Base-by-base conservation (phyloP, 2,888 invertebrate genomes). In the Neoitamus cyanurus region DNA sequence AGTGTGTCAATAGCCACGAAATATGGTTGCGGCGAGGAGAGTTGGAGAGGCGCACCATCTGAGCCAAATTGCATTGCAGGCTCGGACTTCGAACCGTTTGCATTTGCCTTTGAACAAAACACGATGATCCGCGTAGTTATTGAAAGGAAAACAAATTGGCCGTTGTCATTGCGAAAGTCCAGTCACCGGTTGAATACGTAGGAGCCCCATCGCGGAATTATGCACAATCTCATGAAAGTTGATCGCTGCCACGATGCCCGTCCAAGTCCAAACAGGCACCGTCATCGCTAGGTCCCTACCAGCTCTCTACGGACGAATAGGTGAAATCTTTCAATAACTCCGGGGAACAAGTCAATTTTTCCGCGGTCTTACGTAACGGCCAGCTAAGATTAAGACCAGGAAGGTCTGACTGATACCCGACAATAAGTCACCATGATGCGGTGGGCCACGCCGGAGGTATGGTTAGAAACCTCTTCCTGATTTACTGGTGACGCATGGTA, bases 101-200 rank as follows among this genome's bases (percentile, higher is more conserved):
- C 58, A 58, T 15, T 42, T 9, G 20, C 34, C 9, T 15, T 2
- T 73, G 73, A 34, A 73, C 73, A 73, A 73, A 73, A 73, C 36
- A 73, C 9, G 20, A 34, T 34, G 15, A 73, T 34, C 20, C 20
- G 70, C 25, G 58, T 15, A 31, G 70, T 36, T 73, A 73, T 73
- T 73, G 73, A 73, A 73, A 73, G 73, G 73, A 73, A 73, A 73
- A 73, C 36, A 73, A 58, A 73, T 73, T 73, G 73, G 73, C 37
- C 9, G 36, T 34, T 73, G 73, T 36, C 73, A 36, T 73, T 73
- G 36, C 73, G 34, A 73, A 73, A 73, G 30, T 73, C 36, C 73
- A 25, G 5, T 2, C n/a, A 25, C 3, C 15, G 58, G 58, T 15
- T 34, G 73, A 36, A 73, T 36, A 36, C 36, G 73, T 36, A 36